phyloP scores from a whole-genome alignment of 2,113 vertebrate genomes.

The Dipodomys stephensi region DNA sequence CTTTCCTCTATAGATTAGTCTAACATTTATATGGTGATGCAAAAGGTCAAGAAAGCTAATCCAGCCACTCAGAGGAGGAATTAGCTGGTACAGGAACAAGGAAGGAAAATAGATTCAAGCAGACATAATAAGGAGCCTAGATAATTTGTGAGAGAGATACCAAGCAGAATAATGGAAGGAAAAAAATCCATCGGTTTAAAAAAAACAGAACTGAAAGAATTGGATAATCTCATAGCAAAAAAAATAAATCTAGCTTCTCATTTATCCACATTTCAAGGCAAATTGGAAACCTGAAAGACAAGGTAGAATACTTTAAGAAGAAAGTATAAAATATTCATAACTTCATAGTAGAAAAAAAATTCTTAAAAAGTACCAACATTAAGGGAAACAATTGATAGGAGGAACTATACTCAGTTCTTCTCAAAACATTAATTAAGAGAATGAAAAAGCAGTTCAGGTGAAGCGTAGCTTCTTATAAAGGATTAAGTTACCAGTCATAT shows the following conservation, averaged over 20 bases:
- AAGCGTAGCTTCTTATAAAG: neutral
- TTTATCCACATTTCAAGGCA: neutral
- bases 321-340: neutral
- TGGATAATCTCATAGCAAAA: neutral
- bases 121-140: neutral
- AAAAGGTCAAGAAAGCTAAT: neutral
- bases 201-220: neutral
- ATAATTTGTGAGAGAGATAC: neutral
- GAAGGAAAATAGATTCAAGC: neutral
- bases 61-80: neutral
- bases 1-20: neutral
- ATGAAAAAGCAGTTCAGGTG: slow-evolving; percentile 18
- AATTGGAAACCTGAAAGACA: neutral
- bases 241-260: neutral
- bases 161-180: neutral
- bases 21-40: neutral
- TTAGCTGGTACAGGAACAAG: neutral
- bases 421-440: slow-evolving; percentile 26
- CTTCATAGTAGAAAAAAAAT: neutral
- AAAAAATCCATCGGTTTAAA: neutral
- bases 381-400: neutral
- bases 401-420: neutral
- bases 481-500: neutral
- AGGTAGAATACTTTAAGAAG: neutral
- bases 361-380: neutral